Percentiles rank a stretch among this genome's conserved stretches.
Conservation (phyloP, 35 echinoderm and acorn worm genomes). For the Holothuria glaberrima region DNA sequence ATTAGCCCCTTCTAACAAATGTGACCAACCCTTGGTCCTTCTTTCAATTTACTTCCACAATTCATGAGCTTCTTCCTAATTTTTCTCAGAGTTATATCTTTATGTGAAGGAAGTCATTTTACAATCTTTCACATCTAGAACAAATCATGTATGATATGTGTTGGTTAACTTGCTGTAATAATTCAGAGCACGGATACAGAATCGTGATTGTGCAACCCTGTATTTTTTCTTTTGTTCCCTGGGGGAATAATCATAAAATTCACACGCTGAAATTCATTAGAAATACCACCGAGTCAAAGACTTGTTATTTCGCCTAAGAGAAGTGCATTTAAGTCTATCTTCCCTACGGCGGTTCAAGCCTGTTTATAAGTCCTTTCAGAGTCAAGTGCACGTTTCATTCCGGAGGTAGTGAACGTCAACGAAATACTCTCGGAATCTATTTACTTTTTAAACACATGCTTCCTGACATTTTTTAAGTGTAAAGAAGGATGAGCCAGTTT, state of each 20-base stretch:
- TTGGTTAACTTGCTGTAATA: constrained; percentile 51
- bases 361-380: constrained; percentile 41
- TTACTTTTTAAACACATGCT: constrained; percentile 52
- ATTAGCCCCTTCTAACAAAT: too few species aligned
- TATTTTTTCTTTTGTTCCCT: constrained; percentile 37
- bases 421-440: constrained; percentile 44
- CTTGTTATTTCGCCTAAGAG: constrained; percentile 50
- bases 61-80: too few species aligned
- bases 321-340: constrained; percentile 53
- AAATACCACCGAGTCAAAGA: constrained; percentile 46
- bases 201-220: constrained; percentile 50
- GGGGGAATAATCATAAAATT: constrained; percentile 53
- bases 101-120: too few species aligned
- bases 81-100: too few species aligned
- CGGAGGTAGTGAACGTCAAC: constrained; percentile 40
- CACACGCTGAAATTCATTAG: constrained; percentile 54
- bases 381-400: constrained; percentile 49
- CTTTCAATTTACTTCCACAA: too few species aligned
- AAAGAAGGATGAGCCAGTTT: constrained; percentile 37
- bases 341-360: constrained; percentile 32
- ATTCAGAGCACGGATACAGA: constrained; percentile 49
- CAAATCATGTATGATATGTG: constrained; percentile 31
- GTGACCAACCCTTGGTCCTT: too few species aligned
- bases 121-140: neutral
- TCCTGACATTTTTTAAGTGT: constrained; percentile 46